These are phyloP conservation scores for Ferrisia virgata DNA, from an alignment of 2,888 invertebrate species.

Conservation along the genomic window DNA sequence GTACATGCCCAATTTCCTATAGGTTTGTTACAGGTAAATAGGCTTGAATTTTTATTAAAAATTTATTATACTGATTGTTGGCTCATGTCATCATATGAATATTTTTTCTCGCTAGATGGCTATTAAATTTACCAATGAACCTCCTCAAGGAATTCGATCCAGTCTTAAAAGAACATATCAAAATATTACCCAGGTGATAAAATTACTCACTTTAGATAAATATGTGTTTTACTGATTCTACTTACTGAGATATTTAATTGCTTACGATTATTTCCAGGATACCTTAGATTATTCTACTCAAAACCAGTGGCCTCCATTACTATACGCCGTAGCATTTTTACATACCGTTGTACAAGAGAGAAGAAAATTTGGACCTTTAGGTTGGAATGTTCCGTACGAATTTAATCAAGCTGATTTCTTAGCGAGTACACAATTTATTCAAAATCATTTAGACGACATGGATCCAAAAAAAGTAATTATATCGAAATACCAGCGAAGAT, in stretches of 20 bases:
- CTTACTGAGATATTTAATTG: background rate
- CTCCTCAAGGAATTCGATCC: conserved; percentile 91
- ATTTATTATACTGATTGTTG: background rate
- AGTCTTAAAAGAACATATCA: conserved; percentile 93
- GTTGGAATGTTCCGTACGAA: conserved; percentile 96
- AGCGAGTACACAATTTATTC: conserved; percentile 91
- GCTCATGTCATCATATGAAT: background rate
- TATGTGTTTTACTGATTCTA: background rate
- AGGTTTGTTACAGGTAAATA: conserved; percentile 61
- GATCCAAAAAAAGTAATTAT: conserved; percentile 77
- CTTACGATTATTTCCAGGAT: conserved; percentile 59
- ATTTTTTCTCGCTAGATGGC: conserved; percentile 73
- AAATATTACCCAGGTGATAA: conserved; percentile 65
- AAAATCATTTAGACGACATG: conserved; percentile 94
- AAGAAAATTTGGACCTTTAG: conserved; percentile 91
- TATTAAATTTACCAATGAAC: conserved; percentile 96
- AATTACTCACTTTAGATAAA: background rate
- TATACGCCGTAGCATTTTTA: conserved; percentile 91
- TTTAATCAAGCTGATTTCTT: conserved; percentile 96
- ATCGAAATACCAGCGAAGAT: too few relatives aligned
- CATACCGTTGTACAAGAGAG: conserved; percentile 94
- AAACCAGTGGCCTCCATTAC: conserved; percentile 86
- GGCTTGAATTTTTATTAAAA: too few relatives aligned
- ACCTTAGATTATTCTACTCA: conserved; percentile 87
- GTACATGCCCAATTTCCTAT: conserved; percentile 92